phyloP scores from a whole-genome alignment of 2,113 vertebrate species.

The Capra hircus region DNA sequence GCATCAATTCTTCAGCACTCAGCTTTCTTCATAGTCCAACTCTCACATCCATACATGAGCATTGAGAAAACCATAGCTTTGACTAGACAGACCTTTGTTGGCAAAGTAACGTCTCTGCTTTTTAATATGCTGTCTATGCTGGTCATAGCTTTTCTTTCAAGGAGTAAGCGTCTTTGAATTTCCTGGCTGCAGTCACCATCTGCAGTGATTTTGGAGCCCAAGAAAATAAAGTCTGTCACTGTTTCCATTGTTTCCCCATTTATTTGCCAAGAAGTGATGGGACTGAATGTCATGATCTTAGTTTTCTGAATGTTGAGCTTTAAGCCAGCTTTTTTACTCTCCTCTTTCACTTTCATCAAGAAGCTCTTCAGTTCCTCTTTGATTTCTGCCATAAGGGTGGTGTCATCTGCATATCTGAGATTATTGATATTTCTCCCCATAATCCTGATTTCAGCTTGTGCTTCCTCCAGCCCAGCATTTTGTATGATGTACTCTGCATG shows the following conservation, averaged over 20 bases:
- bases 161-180: not conserved
- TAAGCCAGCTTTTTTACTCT: not conserved
- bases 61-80: not conserved
- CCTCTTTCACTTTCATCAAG: not conserved
- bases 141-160: not conserved
- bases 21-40: not conserved
- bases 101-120: not conserved
- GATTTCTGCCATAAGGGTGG: not conserved
- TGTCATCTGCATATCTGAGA: not conserved
- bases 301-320: not conserved
- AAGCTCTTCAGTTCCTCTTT: not conserved
- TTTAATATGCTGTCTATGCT: not conserved
- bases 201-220: not conserved
- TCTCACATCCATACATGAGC: not conserved
- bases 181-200: not conserved
- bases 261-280: not conserved
- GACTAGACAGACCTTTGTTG: not conserved
- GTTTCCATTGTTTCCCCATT: not conserved
- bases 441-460: not conserved
- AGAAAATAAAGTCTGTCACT: not conserved
- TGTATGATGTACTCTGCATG: not conserved
- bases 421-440: not conserved
- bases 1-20: fast-evolving
- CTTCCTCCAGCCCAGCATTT: not conserved
- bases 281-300: not conserved